Conservation (phyloP, 2,113 vertebrate species). For the Poeciliopsis retropinna region DNA sequence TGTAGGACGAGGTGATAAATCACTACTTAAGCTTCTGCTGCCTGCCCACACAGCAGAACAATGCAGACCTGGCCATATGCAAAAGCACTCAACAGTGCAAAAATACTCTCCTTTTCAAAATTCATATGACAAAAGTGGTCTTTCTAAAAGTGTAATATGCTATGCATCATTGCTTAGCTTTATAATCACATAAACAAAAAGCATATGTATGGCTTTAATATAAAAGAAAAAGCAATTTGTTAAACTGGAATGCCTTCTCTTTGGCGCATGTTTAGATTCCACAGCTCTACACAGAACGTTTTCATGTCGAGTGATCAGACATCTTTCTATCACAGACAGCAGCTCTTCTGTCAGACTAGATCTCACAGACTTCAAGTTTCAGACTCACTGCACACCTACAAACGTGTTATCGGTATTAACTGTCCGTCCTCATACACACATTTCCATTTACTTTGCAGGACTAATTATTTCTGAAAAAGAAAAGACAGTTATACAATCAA, state of each 20-base stretch:
- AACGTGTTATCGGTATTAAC: neutral
- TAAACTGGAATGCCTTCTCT: neutral
- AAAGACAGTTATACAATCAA: neutral
- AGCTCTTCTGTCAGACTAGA: neutral
- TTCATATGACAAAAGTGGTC: conserved; percentile 12
- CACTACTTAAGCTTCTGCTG: conserved; percentile 67
- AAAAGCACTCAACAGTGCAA: conserved; percentile 27
- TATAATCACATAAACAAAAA: neutral
- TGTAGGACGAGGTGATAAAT: conserved; percentile 69
- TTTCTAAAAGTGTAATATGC: conserved; percentile 5
- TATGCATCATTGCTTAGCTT: neutral
- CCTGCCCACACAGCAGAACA: conserved; percentile 61
- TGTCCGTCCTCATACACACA: neutral
- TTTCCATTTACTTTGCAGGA: neutral
- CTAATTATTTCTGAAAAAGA: neutral
- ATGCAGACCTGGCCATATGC: conserved; percentile 52
- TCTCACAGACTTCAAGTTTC: neutral
- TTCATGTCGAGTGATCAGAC: neutral
- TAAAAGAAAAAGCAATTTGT: neutral
- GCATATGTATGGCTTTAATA: neutral
- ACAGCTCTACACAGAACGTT: neutral
- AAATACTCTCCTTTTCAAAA: conserved; percentile 33
- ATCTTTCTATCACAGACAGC: neutral
- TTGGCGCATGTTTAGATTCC: neutral
- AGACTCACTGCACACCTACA: neutral